Evolutionary conservation across 2,888 invertebrate genomes (phyloP), one percentile per base, ranked within the genome.

Genomic region (Fabriciana adippe): DNA sequence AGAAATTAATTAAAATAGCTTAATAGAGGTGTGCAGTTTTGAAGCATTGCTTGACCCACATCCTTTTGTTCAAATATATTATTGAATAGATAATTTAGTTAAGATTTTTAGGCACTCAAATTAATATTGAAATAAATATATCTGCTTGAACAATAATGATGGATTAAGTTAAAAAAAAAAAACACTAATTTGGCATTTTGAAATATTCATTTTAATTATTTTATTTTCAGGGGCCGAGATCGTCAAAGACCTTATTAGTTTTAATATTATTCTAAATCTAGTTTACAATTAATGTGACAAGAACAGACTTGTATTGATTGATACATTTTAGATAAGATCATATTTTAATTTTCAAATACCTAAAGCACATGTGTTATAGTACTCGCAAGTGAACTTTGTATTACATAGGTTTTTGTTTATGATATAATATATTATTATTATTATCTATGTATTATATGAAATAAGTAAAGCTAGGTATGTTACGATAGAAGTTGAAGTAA

Each of bases 151-250:
- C 26, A 26, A 26, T 18, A 18, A 18, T 18, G 18, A 18, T 18
- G 18, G 18, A 18, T 26, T 26, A 26, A 26, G 4, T 26, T 26
- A 26, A 26, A 26, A 26, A 26, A 26, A 26, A 0, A 26, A 3
- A 26, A n/a, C n/a, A n/a, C 4, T 26, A 26, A 41, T 1, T 41
- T 41, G 0, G 8, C 11, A 41, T 41, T 41, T 41, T 41, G 11
- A 41, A 41, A 41, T 8, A 41, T 41, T 41, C 11, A 41, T 41
- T 41, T 41, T 11, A 8, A 41, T 41, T 73, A 13, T 81, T 77
- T 26, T 79, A 77, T 16, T 78, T 59, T 75, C 77, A 78, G 78
- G 8, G 75, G 78, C 66, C 69, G 78, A 69, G 78, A 78, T 69
- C 74, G 78, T 60, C 78, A 78, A 68, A 74, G 78, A 70, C 78